phyloP scores from a whole-genome alignment of 2,797 vertebrate species.

The Ctenopoma multispine region DNA sequence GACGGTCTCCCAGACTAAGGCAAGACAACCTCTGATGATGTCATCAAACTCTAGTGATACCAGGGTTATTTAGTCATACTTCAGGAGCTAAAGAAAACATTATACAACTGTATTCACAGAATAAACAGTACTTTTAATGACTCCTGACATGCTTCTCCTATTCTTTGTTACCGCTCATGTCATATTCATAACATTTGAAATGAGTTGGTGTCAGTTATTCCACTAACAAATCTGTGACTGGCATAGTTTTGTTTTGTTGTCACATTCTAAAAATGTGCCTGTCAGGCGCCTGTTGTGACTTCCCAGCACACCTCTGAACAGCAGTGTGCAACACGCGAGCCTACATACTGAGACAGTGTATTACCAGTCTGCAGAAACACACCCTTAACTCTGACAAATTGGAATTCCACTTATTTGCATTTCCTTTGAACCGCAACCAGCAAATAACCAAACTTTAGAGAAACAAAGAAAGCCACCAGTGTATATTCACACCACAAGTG shows the following conservation, averaged over 20 bases:
- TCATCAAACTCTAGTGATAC: too few species aligned
- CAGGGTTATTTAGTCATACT: too few species aligned
- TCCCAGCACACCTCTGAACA: constrained; percentile 23
- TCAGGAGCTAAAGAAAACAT: not conserved
- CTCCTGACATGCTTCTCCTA: not conserved
- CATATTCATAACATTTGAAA: constrained; percentile 27
- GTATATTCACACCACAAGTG: constrained; percentile 5
- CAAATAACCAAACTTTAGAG: constrained; percentile 33
- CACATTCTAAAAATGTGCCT: constrained; percentile 36
- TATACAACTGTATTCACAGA: not conserved
- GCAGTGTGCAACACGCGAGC: not conserved
- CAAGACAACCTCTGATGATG: too few species aligned
- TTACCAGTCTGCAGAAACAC: constrained; percentile 31
- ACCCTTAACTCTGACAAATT: constrained; percentile 30
- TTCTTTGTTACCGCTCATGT: not conserved
- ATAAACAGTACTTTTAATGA: not conserved
- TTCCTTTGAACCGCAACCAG: constrained; percentile 32
- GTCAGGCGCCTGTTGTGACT: constrained; percentile 25
- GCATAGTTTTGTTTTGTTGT: constrained; percentile 46
- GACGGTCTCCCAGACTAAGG: too few species aligned
- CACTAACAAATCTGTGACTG: constrained; percentile 24
- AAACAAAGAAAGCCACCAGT: constrained; percentile 23
- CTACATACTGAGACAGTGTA: constrained; percentile 1
- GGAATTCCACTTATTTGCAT: constrained; percentile 34
- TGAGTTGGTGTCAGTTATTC: constrained; percentile 16